A percentile compares a stretch with the other conserved stretches of the same genome.
Evolutionary conservation across 2,888 invertebrate genomes (phyloP).

Genomic region (Mythimna loreyi): DNA sequence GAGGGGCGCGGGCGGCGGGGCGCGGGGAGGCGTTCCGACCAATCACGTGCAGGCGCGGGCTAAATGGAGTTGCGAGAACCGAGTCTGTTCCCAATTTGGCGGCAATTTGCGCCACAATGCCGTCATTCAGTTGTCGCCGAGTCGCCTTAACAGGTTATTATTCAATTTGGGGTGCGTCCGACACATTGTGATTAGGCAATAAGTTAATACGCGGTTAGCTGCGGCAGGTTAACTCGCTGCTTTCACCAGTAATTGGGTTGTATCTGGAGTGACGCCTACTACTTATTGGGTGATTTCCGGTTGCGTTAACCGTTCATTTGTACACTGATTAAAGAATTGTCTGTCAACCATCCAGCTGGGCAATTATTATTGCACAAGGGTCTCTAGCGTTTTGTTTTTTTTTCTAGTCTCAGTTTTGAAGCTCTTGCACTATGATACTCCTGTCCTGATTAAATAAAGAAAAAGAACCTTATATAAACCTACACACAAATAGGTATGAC

Average conservation of each 20-base stretch:
- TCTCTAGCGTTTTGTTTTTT: neutral
- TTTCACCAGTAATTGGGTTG: conserved; percentile 54
- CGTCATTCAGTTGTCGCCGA: conserved; percentile 72
- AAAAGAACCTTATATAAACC: no score
- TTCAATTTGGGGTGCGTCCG: conserved; percentile 86
- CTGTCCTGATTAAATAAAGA: no score
- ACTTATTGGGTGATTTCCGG: conserved; percentile 34
- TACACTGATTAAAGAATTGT: conserved; percentile 20
- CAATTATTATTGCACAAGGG: neutral
- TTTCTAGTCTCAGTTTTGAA: no score
- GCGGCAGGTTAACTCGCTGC: conserved; percentile 68
- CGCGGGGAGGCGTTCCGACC: conserved; percentile 84
- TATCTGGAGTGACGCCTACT: conserved; percentile 51
- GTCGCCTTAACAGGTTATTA: conserved; percentile 87
- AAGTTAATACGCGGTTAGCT: conserved; percentile 82
- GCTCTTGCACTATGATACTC: neutral
- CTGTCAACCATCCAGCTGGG: neutral
- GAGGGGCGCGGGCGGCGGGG: conserved; percentile 69
- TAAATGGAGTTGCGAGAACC: conserved; percentile 85
- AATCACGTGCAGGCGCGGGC: conserved; percentile 87
- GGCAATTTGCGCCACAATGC: conserved; percentile 88
- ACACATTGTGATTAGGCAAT: conserved; percentile 87
- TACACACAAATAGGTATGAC: no score
- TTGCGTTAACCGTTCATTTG: conserved; percentile 35
- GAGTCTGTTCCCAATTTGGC: conserved; percentile 87